These are phyloP conservation scores for Pimephales promelas DNA, from an alignment of 2,113 vertebrate genomes.

Conservation along the genomic window DNA sequence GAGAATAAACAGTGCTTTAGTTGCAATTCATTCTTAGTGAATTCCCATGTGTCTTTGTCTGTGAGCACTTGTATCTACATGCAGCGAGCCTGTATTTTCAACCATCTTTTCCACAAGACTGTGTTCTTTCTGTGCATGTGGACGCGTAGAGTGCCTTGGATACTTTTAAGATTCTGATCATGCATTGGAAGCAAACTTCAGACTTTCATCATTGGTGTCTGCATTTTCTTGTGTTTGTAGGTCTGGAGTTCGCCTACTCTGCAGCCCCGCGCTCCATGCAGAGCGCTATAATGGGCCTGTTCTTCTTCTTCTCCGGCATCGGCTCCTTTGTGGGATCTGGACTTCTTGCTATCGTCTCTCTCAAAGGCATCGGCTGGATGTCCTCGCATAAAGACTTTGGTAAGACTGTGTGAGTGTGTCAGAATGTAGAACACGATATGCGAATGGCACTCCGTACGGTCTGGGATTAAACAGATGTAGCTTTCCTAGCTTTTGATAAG, in stretches of 20 bases:
- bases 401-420: conserved; percentile 69
- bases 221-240: conserved; percentile 68
- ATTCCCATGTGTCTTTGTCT: not conserved
- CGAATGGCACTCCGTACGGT: not conserved
- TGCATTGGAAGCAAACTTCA: not conserved
- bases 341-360: conserved; percentile 87
- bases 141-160: not conserved
- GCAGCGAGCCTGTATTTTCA: not conserved
- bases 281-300: conserved; percentile 97
- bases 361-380: conserved; percentile 93
- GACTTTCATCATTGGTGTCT: not conserved
- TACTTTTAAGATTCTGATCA: not conserved
- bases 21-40: not conserved
- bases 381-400: conserved; percentile 91
- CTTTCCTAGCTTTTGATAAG: not conserved
- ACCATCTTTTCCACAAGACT: not conserved
- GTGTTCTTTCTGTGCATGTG: not conserved
- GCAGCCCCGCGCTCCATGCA: conserved; percentile 97
- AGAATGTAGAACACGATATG: not conserved
- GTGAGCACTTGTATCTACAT: not conserved
- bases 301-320: conserved; percentile 97
- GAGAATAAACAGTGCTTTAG: not conserved
- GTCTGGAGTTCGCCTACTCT: conserved; percentile 96
- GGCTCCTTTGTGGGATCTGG: conserved; percentile 96
- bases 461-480: not conserved